Conservation (phyloP, 2,797 vertebrate genomes). For the Leuciscus waleckii region DNA sequence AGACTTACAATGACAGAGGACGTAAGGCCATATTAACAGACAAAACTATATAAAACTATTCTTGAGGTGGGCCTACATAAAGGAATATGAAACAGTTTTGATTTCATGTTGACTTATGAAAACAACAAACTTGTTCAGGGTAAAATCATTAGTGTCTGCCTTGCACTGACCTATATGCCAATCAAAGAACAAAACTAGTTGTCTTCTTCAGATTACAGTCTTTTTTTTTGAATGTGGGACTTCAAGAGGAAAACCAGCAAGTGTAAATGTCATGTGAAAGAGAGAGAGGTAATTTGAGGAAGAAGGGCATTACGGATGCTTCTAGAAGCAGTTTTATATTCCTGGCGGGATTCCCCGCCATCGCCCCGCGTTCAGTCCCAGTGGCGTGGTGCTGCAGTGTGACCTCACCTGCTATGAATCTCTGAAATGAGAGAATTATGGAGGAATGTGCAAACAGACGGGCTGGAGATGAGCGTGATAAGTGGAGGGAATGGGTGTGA, state of each 20-base stretch:
- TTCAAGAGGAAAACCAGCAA: constrained; percentile 3
- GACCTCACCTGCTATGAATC: constrained; percentile 82
- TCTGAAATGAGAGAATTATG: constrained; percentile 76
- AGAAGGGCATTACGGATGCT: constrained; percentile 17
- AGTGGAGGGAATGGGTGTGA: neutral
- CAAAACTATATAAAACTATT: neutral
- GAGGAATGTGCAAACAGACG: constrained; percentile 81
- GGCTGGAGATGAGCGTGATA: constrained; percentile 29
- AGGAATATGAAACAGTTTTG: neutral
- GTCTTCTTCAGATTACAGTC: constrained; percentile 14
- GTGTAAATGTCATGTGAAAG: constrained; percentile 21
- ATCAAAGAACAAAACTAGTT: constrained; percentile 32
- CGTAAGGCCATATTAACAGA: neutral
- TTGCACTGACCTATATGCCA: constrained; percentile 1
- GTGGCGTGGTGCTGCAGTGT: constrained; percentile 82
- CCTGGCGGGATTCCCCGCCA: constrained; percentile 65
- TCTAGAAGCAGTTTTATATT: constrained; percentile 52
- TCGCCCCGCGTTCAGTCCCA: constrained; percentile 69
- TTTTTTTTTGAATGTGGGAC: neutral
- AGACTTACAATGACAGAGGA: neutral
- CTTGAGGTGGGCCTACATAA: neutral
- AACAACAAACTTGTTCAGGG: neutral
- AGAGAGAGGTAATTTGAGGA: constrained; percentile 28
- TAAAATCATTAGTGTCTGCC: neutral
- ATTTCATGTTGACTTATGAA: neutral